These are phyloP conservation scores for Hymenochirus boettgeri DNA, from an alignment of 2,113 vertebrate genomes.

Conservation along the genomic window DNA sequence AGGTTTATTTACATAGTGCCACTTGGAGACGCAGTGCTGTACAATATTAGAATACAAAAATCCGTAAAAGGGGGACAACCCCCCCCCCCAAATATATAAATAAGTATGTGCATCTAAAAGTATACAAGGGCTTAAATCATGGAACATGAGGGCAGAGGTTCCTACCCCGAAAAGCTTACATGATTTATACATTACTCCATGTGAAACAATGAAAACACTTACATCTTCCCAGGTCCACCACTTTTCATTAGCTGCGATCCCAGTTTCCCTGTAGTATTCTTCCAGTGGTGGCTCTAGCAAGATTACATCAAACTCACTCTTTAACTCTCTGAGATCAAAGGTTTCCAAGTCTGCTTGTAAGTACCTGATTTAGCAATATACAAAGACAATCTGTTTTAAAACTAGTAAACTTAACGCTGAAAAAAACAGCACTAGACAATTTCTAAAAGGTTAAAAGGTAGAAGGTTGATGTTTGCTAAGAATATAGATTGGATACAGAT, in stretches of 20 bases:
- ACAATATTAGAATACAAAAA: no score
- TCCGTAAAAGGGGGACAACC: no score
- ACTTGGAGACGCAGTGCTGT: no score
- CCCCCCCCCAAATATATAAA: no score
- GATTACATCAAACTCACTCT: constrained; percentile 94
- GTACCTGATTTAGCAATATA: constrained; percentile 76
- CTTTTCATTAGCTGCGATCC: constrained; percentile 90
- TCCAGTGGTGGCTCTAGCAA: constrained; percentile 91
- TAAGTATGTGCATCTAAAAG: no score
- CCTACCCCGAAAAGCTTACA: no score
- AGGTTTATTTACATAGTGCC: no score
- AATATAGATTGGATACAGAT: neutral
- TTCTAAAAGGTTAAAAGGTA: neutral
- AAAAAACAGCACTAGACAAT: no score
- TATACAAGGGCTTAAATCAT: no score
- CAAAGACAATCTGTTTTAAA: neutral
- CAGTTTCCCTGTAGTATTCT: constrained; percentile 94
- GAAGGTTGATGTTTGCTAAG: neutral
- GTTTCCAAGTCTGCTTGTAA: constrained; percentile 88
- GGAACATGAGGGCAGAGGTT: no score
- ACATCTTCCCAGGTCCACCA: constrained; percentile 98
- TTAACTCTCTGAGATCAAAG: constrained; percentile 89
- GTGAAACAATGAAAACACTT: no score
- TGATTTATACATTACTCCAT: no score
- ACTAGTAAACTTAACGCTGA: neutral